Base-by-base conservation (phyloP, 2,113 vertebrate species). In the Planiliza haematocheilus region DNA sequence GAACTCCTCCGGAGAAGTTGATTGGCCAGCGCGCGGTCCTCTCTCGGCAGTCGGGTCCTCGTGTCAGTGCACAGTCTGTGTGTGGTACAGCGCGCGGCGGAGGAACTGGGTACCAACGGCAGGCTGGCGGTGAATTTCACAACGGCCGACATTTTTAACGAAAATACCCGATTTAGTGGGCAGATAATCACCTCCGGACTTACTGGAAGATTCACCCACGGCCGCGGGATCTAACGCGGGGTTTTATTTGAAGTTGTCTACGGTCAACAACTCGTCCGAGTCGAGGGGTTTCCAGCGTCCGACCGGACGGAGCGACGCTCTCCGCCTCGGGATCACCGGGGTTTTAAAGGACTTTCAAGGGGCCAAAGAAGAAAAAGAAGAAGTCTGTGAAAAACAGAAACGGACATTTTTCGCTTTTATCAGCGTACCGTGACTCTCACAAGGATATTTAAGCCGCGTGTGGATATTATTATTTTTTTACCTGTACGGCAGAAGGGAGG, bases 11-110 rank as follows among this genome's bases (percentile, higher is more conserved):
- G 87, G 86, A 86, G 86, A 82, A 84, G 61, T 88, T 79, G 87
- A 94, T 94, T 95, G 95, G 94, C 84, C 62, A 67, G 81, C 51
- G 88, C 82, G 63, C 70, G 90, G 88, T 88, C 90, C 91, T 95
- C 93, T 94, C 94, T 90, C 94, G 87, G 87, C 94, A 90, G 94
- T 93, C 92, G 89, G 92, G 91, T 94, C 94, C 94, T 93, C 94
- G 92, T 95, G 95, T 93, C 93, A 88, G 88, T 87, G 89, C 89
- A 60, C 89, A 93, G 94, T 93, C 93, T 94, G 95, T 94, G 95
- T 95, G 95, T 95, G 95, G 95, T 90, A 92, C 89, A 73, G 92
- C 83, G 84, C 82, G 89, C 84, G 85, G 87, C 79, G 86, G 87
- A 92, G 87, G 85, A 90, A 82, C 91, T 70, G 86, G 79, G 78